A percentile compares a stretch with the other conserved stretches of the same genome.
These are phyloP conservation scores for Eulithis testata DNA, from an alignment of 2,888 invertebrate genomes.

Conservation along the genomic window DNA sequence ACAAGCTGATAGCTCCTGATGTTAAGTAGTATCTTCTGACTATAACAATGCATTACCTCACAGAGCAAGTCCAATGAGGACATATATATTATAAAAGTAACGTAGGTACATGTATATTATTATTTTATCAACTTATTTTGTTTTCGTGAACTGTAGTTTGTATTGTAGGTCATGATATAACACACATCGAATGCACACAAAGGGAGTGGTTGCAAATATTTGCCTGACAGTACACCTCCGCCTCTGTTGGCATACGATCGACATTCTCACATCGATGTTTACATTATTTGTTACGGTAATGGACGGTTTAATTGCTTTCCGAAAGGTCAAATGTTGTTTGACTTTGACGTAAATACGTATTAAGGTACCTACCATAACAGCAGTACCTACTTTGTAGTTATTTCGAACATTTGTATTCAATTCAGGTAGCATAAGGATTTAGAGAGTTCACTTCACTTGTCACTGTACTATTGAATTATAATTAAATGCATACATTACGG, in stretches of 20 bases:
- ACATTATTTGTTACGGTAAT: constrained; percentile 73
- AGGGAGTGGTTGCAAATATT: constrained; percentile 73
- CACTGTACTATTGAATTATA: no score
- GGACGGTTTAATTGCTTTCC: constrained; percentile 69
- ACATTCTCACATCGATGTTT: constrained; percentile 65
- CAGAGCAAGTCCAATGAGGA: no score
- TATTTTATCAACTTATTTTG: neutral
- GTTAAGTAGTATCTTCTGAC: no score
- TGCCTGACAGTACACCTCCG: constrained; percentile 51
- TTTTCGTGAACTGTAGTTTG: constrained; percentile 10
- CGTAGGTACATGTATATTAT: no score
- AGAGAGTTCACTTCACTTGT: no score
- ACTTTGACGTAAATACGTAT: constrained; percentile 38
- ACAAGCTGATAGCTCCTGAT: no score
- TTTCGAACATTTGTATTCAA: no score
- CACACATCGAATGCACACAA: constrained; percentile 64
- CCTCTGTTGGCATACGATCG: constrained; percentile 53
- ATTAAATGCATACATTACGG: no score
- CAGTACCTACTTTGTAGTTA: neutral
- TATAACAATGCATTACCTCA: no score
- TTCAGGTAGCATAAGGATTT: no score
- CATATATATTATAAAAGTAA: no score
- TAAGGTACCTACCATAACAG: constrained; percentile 11
- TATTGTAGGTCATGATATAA: constrained; percentile 9
- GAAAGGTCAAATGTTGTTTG: constrained; percentile 61